phyloP scores from a whole-genome alignment of 2,797 vertebrate species.

The Toxotes lorentzi region DNA sequence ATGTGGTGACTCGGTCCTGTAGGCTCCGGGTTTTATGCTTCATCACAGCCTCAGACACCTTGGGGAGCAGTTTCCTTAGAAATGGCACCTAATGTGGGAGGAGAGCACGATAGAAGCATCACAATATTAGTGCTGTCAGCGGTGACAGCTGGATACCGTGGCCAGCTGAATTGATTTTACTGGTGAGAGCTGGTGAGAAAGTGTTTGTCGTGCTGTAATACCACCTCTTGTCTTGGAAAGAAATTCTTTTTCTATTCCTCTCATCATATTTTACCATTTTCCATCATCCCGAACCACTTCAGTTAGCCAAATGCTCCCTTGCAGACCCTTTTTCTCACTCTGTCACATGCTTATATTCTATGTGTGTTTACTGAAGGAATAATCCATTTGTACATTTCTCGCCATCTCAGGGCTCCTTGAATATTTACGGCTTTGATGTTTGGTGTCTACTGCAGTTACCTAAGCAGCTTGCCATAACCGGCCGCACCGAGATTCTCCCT shows the following conservation, averaged over 20 bases:
- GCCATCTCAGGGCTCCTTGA: constrained; percentile 63
- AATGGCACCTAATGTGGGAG: constrained; percentile 24
- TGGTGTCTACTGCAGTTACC: constrained; percentile 70
- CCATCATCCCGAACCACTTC: constrained; percentile 24
- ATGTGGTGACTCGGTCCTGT: constrained; percentile 13
- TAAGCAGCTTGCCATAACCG: constrained; percentile 72
- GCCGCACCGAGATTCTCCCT: constrained; percentile 64
- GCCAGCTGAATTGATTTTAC: constrained; percentile 33
- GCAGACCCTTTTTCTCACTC: constrained; percentile 14
- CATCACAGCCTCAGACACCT: constrained; percentile 37
- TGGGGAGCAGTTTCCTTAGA: constrained; percentile 25
- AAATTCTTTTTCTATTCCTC: constrained; percentile 8
- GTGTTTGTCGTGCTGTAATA: constrained; percentile 17
- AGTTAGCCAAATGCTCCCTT: constrained; percentile 28
- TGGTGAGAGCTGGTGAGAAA: constrained; percentile 5
- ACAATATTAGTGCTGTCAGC: constrained; percentile 30
- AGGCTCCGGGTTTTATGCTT: constrained; percentile 29
- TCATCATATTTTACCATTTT: constrained; percentile 17
- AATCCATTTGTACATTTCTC: constrained; percentile 72
- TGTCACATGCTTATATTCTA: constrained; percentile 31
- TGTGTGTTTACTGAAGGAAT: constrained; percentile 67
- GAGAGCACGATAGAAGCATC: constrained; percentile 2
- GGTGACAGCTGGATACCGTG: constrained; percentile 34
- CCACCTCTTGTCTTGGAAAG: constrained; percentile 15
- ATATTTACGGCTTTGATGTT: constrained; percentile 78